Evolutionary conservation across 2,888 invertebrate genomes (phyloP), one percentile per base, ranked within the genome.

Genomic region (Apamea anceps): DNA sequence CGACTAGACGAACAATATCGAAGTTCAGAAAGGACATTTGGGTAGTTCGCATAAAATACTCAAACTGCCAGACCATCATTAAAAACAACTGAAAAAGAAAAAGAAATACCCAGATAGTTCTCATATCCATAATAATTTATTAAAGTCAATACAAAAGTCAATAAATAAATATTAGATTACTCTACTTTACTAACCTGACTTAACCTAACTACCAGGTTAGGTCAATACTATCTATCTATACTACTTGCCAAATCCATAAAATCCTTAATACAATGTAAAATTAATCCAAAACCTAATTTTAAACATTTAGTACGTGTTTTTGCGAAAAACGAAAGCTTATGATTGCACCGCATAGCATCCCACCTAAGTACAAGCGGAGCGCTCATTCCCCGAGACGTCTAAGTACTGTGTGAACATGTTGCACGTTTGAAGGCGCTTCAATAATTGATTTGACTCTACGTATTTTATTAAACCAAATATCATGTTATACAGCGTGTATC

Each of bases 341-440:
- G 37, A 48, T 72, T 80, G 18, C 48, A 79, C 65, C 18, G n/a
- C 57, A 10, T 28, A 54, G 37, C 37, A 62, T 62, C 10, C 28
- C 18, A 25, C 28, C 5, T n/a, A 48, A 63, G 18, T 65, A 18
- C 21, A 57, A 57, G 48, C 66, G 42, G 15, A 18, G 63, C 18
- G 54, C 13, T 54, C n/a, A 68, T 28, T 54, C 25, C 62, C 54
- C 72, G 28, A 80, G 28, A 80, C 63, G 68, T 74, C 63, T 73
- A 70, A 75, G 70, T 71, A 73, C 57, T 65, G 74, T 65, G 68
- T 45, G 32, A 72, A 73, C n/a, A 63, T 25, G 57, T 51, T 57
- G 48, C 42, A 28, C 63, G 28, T 80, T 62, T 37, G 37, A 63
- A 74, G 60, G 37, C 54, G 15, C 25, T 72, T 25, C 25, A 72